phyloP scores from a whole-genome alignment of 2,113 vertebrate species.

The Tachycineta bicolor region DNA sequence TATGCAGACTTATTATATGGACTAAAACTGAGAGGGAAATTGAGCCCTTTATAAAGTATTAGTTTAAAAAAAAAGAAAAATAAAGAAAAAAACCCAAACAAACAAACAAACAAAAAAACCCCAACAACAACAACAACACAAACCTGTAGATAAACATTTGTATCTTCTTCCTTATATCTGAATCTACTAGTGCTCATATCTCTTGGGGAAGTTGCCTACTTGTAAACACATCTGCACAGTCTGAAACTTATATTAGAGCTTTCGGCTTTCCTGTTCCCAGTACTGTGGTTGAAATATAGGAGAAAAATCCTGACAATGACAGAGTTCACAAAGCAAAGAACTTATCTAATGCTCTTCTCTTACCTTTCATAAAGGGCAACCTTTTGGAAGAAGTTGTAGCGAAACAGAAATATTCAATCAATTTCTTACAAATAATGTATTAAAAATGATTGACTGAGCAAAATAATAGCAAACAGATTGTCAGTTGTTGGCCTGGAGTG shows the following conservation, averaged over 20 bases:
- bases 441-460: neutral
- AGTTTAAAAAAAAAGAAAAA: neutral
- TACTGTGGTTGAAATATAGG: neutral
- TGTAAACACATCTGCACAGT: neutral
- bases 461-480: neutral
- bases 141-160: neutral
- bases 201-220: neutral
- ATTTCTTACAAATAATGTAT: neutral
- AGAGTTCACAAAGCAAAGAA: neutral
- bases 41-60: neutral
- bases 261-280: neutral
- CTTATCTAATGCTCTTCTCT: neutral
- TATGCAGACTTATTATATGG: neutral
- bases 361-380: neutral
- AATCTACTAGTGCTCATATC: neutral
- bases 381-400: neutral
- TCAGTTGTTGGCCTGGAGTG: neutral
- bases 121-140: too few relatives aligned
- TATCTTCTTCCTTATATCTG: neutral
- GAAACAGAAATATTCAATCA: neutral
- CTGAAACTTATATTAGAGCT: neutral
- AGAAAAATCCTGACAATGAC: neutral
- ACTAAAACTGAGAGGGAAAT: neutral
- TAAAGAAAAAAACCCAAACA: neutral
- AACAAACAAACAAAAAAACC: too few relatives aligned